Evolutionary conservation across 2,888 invertebrate species (phyloP).

Genomic region (Molorchus minor): DNA sequence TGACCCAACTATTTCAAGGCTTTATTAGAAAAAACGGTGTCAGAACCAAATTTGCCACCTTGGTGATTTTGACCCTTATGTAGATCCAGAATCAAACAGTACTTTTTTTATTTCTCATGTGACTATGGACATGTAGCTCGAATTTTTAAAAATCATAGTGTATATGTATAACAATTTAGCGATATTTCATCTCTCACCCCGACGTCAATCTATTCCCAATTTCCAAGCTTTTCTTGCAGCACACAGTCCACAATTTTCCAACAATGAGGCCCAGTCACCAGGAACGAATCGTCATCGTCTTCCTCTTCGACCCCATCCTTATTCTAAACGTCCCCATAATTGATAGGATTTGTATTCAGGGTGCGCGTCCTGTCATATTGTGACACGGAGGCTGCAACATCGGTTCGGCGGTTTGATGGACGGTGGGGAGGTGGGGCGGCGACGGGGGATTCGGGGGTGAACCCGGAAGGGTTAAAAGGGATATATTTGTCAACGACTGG

Average conservation of each 20-base stretch:
- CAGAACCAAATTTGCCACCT: too few species aligned
- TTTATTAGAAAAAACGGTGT: too few species aligned
- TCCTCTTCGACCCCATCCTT: slow-evolving; percentile 11
- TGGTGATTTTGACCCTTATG: too few species aligned
- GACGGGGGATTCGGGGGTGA: slow-evolving; percentile 10
- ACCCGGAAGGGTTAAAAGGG: slow-evolving; percentile 55
- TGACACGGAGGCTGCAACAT: slow-evolving; percentile 45
- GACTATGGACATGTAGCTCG: too few species aligned
- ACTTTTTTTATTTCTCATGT: too few species aligned
- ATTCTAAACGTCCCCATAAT: slow-evolving; percentile 20
- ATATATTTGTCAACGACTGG: slow-evolving; percentile 59
- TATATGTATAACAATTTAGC: too few species aligned
- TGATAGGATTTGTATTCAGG: slow-evolving; percentile 49
- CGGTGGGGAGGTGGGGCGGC: slow-evolving; percentile 23
- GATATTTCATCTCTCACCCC: too few species aligned
- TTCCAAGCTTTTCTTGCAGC: too few species aligned
- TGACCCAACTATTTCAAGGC: too few species aligned
- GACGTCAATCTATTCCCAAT: too few species aligned
- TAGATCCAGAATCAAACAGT: too few species aligned
- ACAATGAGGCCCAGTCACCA: not conserved
- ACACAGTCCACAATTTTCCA: not conserved
- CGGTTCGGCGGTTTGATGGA: slow-evolving; percentile 43
- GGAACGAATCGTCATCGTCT: slow-evolving; percentile 4
- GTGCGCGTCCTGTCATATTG: slow-evolving; percentile 49
- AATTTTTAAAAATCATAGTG: too few species aligned